Base-by-base conservation (phyloP, 2,797 vertebrate genomes). In the Gymnoscopelus braueri region DNA sequence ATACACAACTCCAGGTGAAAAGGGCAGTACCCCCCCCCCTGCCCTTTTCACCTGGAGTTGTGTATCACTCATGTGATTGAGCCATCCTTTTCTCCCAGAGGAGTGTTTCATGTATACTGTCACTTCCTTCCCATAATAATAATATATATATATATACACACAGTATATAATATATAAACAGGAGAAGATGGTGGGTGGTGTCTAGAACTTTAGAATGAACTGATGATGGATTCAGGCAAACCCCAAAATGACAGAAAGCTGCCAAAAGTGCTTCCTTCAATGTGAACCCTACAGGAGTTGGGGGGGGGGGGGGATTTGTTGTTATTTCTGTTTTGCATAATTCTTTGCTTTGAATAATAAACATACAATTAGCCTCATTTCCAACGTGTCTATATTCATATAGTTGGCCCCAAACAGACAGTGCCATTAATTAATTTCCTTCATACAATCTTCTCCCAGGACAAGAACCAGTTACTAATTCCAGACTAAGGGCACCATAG, bases 381-480 rank as follows among this genome's bases (percentile, higher is more conserved):
- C 59, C 0, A 13, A 19, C 14, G 44, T 39, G 29, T 60, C 62
- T 24, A n/a, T n/a, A 19, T 5, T 12, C 35, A 13, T 19, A 3
- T 19, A 15, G n/a, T 66, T 56, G 50, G 7, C 39, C 51, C 29
- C 35, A 24, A 39, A 44, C 63, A 55, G 39, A 10, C 39, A 44
- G 39, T 44, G 39, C 9, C 7, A 44, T 9, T 44, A 8, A 44
- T 44, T 44, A 44, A 9, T 44, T 63, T 72, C 8, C 5, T 19
- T 19, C 39, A 44, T 32, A 32, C 29, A 14, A 1, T 14, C 57
- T 54, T 14, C 57, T 63, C 12, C 29, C 3, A 39, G 49, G n/a
- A 24, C n/a, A 23, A 44, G 54, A 7, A 63, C 6, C 26, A n/a
- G 53, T 47, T 51, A 60, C 50, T 65, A 67, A 61, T 58, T 71